A percentile compares a stretch with the other conserved stretches of the same genome.
Conservation (phyloP, 2,113 vertebrate species). For the Nannobrachium achirus region DNA sequence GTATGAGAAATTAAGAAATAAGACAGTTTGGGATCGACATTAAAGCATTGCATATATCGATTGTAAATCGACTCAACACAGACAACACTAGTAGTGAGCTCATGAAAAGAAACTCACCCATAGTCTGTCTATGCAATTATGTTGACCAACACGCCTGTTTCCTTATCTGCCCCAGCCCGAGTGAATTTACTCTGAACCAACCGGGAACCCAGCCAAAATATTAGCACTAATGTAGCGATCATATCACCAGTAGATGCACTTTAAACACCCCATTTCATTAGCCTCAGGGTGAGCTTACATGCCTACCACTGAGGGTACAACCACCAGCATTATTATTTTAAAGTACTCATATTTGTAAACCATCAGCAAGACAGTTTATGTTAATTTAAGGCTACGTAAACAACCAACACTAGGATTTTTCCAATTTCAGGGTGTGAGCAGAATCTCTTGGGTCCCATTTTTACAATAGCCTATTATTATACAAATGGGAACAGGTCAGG, state of each 20-base stretch:
- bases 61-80: slow-evolving; percentile 27
- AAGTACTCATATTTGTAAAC: no score
- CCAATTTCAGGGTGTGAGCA: no score
- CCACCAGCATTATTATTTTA: no score
- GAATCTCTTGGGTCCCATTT: background rate
- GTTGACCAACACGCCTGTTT: background rate
- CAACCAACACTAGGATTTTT: background rate
- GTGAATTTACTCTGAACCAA: background rate
- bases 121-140: background rate
- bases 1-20: slow-evolving; percentile 7
- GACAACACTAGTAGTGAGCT: background rate
- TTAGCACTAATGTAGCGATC: background rate
- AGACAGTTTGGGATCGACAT: background rate
- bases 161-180: background rate
- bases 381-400: background rate
- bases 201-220: background rate
- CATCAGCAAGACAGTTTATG: no score
- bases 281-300: no score
- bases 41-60: slow-evolving; percentile 3
- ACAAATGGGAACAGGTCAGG: slow-evolving; percentile 3
- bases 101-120: slow-evolving; percentile 2
- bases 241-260: no score
- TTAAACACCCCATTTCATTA: no score
- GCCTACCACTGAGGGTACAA: no score
- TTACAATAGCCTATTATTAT: slow-evolving; percentile 11